Evolutionary conservation across 1,140 invertebrate genomes (phyloP).

Genomic region (Atta texana): DNA sequence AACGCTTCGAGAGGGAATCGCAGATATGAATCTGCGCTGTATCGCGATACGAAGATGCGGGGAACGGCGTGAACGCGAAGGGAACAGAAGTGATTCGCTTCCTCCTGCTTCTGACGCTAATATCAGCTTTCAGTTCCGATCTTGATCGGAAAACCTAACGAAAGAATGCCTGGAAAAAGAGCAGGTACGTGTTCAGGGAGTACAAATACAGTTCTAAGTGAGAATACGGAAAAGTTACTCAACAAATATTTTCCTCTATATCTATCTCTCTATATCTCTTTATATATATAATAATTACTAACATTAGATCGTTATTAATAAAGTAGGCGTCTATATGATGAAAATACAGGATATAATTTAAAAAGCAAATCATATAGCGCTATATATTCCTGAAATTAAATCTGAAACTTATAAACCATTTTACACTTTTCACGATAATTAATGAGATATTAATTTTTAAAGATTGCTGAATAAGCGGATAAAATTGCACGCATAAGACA

Average conservation of each 20-base stretch:
- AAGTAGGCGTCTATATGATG: neutral
- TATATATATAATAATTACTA: neutral
- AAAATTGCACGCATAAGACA: too few relatives aligned
- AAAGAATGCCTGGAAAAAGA: slow-evolving; percentile 42
- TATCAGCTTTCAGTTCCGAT: slow-evolving; percentile 56
- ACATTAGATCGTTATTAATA: neutral
- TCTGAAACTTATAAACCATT: too few relatives aligned
- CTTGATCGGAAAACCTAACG: slow-evolving; percentile 52
- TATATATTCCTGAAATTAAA: too few relatives aligned
- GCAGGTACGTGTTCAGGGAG: slow-evolving; percentile 30
- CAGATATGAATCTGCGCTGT: slow-evolving; percentile 62
- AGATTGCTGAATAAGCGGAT: too few relatives aligned
- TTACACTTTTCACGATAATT: too few relatives aligned
- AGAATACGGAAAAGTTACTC: neutral
- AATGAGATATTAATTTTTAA: too few relatives aligned
- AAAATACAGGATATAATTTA: neutral
- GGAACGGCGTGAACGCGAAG: slow-evolving; percentile 17
- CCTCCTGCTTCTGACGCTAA: slow-evolving; percentile 50
- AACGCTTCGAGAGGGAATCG: slow-evolving; percentile 63
- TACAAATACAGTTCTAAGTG: neutral
- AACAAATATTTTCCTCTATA: neutral
- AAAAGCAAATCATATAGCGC: too few relatives aligned
- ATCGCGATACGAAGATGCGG: slow-evolving; percentile 10
- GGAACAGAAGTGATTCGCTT: slow-evolving; percentile 67
- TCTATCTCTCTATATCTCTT: too few relatives aligned